Conservation (phyloP, 2,113 vertebrate genomes). For the Holacanthus passer region DNA sequence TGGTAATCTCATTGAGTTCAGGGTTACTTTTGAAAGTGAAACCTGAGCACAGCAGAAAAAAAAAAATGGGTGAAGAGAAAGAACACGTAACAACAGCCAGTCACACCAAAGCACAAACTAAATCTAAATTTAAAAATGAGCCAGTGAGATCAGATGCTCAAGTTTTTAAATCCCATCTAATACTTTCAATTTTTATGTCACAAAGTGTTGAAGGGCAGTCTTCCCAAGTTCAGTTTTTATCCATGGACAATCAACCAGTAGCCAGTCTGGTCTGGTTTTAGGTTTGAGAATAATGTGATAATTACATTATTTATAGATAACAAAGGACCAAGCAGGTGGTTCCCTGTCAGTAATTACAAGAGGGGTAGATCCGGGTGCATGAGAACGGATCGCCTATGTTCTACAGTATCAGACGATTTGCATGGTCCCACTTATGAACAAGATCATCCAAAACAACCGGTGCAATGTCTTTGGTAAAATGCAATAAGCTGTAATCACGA, state of each 20-base stretch:
- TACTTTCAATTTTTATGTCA: no score
- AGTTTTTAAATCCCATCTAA: not conserved
- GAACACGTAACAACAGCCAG: not conserved
- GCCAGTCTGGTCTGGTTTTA: not conserved
- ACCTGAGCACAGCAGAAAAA: not conserved
- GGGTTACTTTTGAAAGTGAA: not conserved
- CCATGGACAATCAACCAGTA: not conserved
- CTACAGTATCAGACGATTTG: no score
- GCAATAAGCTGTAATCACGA: not conserved
- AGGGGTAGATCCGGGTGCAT: not conserved
- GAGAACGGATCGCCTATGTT: not conserved
- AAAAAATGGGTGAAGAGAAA: not conserved
- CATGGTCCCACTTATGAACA: not conserved
- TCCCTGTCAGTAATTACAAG: not conserved
- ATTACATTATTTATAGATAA: not conserved
- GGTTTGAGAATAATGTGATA: not conserved
- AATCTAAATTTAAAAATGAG: not conserved
- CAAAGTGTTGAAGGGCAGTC: not conserved
- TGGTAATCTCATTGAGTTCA: not conserved
- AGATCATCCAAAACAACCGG: not conserved
- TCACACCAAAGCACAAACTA: not conserved
- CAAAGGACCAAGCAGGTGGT: conserved; percentile 1
- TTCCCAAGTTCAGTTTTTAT: not conserved
- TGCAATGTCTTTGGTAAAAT: not conserved
- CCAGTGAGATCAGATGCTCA: not conserved